Evolutionary conservation across 2,888 invertebrate genomes (phyloP).

Genomic region (Drosophila greeni): DNA sequence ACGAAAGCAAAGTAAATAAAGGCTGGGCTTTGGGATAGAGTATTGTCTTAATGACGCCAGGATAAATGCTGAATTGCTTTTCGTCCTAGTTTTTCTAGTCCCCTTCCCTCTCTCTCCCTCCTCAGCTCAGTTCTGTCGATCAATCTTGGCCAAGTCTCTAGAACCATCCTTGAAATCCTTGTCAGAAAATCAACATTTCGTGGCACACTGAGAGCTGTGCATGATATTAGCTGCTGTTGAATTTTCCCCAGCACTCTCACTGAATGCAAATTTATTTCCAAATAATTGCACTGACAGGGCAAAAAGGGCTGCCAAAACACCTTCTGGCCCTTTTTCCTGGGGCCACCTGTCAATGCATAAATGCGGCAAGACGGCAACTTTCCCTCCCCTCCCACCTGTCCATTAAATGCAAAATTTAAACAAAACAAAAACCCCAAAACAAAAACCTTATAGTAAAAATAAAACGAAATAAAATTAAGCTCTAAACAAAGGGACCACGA

Average conservation of each 20-base stretch:
- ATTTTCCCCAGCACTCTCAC: constrained; percentile 10
- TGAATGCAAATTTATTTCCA: constrained; percentile 40
- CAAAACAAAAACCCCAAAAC: not conserved
- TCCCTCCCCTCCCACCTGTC: no score
- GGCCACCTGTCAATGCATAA: not conserved
- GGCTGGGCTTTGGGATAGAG: not conserved
- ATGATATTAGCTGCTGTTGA: constrained; percentile 13
- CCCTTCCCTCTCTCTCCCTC: not conserved
- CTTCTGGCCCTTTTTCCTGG: constrained; percentile 16
- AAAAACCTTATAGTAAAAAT: not conserved
- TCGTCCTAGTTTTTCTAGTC: constrained; percentile 4
- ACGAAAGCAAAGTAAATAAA: constrained; percentile 5
- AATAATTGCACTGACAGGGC: constrained; percentile 30
- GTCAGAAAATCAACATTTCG: constrained; percentile 22
- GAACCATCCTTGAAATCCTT: constrained; percentile 10
- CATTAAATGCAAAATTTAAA: constrained; percentile 1
- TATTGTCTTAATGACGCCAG: constrained; percentile 5
- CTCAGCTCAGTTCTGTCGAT: constrained; percentile 4
- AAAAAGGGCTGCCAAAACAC: constrained; percentile 17
- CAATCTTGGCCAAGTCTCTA: constrained; percentile 5
- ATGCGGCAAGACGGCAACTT: constrained; percentile 3
- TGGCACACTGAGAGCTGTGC: constrained; percentile 15
- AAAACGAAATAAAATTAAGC: constrained; percentile 10
- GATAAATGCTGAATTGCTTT: constrained; percentile 1
- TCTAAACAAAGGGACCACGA: constrained; percentile 16